These are phyloP conservation scores for Rhagium mordax DNA, from an alignment of 2,888 invertebrate genomes.

Conservation along the genomic window DNA sequence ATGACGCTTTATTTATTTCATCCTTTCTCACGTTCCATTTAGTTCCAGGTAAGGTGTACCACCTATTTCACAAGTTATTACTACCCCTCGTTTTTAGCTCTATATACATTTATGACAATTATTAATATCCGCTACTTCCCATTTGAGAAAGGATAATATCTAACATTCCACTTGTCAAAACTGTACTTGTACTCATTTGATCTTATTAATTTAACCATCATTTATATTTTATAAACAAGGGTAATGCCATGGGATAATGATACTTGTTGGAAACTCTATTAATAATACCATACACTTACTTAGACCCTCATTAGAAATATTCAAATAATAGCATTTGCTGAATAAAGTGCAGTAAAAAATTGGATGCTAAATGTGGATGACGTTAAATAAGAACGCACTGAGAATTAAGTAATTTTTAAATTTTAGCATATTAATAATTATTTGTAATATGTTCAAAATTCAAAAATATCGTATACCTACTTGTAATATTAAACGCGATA, in stretches of 20 bases:
- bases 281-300: background rate
- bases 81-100: background rate
- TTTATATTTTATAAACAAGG: conserved; percentile 3
- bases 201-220: conserved; percentile 12
- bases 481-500: too few relatives aligned
- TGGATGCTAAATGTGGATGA: background rate
- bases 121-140: background rate
- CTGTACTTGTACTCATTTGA: background rate
- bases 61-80: background rate
- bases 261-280: conserved; percentile 1
- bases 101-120: background rate
- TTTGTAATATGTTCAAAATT: too few relatives aligned
- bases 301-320: background rate
- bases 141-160: background rate
- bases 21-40: too few relatives aligned
- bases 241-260: background rate
- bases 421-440: too few relatives aligned
- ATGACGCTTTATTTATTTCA: background rate
- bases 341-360: background rate
- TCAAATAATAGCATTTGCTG: background rate
- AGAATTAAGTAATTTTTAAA: too few relatives aligned
- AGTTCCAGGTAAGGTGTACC: background rate
- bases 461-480: too few relatives aligned
- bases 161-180: conserved; percentile 2
- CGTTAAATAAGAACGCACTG: too few relatives aligned